These are phyloP conservation scores for Vollenhovia emeryi DNA, from an alignment of 1,140 invertebrate genomes.

Conservation along the genomic window DNA sequence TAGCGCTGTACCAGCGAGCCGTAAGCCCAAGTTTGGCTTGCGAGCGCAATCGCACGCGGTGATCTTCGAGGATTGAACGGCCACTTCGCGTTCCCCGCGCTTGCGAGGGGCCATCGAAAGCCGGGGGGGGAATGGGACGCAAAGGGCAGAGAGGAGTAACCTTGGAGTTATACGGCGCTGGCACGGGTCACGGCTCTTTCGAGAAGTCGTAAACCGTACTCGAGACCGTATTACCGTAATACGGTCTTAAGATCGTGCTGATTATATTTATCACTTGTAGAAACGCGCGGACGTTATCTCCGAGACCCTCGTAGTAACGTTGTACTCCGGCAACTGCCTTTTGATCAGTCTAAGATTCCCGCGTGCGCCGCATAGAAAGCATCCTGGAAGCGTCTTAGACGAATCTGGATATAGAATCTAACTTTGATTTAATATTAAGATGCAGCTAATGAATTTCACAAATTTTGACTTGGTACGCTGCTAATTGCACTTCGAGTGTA, in stretches of 20 bases:
- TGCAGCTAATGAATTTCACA: background rate
- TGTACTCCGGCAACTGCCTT: conserved; percentile 20
- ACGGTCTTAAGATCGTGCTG: conserved; percentile 53
- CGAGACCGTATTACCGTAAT: conserved; percentile 41
- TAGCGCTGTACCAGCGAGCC: conserved; percentile 1
- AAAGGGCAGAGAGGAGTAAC: conserved; percentile 18
- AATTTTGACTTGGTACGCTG: background rate
- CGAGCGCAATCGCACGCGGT: conserved; percentile 60
- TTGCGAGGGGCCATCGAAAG: conserved; percentile 12
- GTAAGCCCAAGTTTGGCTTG: conserved; percentile 62
- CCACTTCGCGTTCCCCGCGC: conserved; percentile 46
- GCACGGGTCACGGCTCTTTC: conserved; percentile 42
- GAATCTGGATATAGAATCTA: background rate
- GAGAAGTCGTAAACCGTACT: conserved; percentile 53
- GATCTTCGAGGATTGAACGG: conserved; percentile 66
- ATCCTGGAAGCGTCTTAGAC: background rate
- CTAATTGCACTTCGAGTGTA: background rate
- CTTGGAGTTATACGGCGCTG: conserved; percentile 21
- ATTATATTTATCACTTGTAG: conserved; percentile 54
- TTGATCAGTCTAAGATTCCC: conserved; percentile 30
- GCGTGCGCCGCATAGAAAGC: background rate
- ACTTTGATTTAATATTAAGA: background rate
- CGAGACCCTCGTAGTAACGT: conserved; percentile 1
- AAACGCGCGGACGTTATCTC: conserved; percentile 43
- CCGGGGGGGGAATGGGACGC: background rate